Evolutionary conservation across 1,140 invertebrate genomes (phyloP).

Genomic region (Sminthurinus signatus): DNA sequence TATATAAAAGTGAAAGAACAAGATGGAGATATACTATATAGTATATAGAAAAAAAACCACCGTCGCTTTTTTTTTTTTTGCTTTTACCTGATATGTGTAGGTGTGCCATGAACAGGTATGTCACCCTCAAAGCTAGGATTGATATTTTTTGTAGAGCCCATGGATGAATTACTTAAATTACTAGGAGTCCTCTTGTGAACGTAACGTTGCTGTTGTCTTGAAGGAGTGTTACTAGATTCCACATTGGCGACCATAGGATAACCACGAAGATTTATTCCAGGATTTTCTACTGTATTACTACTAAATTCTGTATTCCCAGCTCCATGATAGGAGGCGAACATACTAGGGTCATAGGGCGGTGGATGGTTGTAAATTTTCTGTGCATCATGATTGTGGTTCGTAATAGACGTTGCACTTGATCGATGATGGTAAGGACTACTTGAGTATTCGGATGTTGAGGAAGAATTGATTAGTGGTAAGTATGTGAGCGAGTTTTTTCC

Average conservation of each 20-base stretch:
- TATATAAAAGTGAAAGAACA: too few relatives aligned
- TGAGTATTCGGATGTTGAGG: constrained; percentile 4
- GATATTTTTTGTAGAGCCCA: constrained; percentile 41
- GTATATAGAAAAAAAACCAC: too few relatives aligned
- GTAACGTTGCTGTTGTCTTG: constrained; percentile 41
- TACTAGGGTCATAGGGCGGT: neutral
- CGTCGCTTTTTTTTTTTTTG: too few relatives aligned
- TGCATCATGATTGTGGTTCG: neutral
- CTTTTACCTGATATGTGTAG: constrained; percentile 29
- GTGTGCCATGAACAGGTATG: constrained; percentile 15
- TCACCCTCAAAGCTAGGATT: constrained; percentile 58
- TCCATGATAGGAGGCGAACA: too few relatives aligned
- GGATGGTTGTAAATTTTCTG: constrained; percentile 3
- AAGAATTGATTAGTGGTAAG: neutral
- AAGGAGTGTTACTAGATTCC: constrained; percentile 38
- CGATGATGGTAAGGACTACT: constrained; percentile 5
- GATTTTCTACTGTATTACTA: neutral
- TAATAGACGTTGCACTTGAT: neutral
- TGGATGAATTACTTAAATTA: constrained; percentile 59
- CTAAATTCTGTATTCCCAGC: too few relatives aligned
- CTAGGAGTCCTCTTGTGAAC: constrained; percentile 61
- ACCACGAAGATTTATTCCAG: constrained; percentile 1
- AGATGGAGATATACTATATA: too few relatives aligned
- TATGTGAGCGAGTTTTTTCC: neutral
- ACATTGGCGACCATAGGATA: constrained; percentile 23